Evolutionary conservation across 2,113 vertebrate genomes (phyloP).

Genomic region (Salvelinus namaycush): DNA sequence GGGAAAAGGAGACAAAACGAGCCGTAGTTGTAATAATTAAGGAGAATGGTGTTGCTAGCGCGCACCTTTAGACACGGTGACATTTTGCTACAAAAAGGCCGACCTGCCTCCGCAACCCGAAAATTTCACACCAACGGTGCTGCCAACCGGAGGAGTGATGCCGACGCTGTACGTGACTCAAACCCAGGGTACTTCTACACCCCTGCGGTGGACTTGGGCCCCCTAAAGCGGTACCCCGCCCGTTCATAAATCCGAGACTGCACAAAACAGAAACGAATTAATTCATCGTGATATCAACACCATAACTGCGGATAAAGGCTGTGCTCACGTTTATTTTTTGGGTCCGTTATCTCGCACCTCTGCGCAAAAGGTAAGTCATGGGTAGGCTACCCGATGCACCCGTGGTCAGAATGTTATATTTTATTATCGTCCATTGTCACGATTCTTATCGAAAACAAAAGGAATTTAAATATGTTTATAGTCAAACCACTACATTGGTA

Average conservation of each 20-base stretch:
- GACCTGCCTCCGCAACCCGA: slow-evolving; percentile 52
- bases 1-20: slow-evolving; percentile 10
- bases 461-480: slow-evolving; percentile 23
- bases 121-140: slow-evolving; percentile 28
- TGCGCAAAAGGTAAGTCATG: slow-evolving; percentile 72
- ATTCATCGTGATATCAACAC: slow-evolving; percentile 28
- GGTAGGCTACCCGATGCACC: background rate
- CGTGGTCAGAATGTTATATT: background rate
- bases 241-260: slow-evolving; percentile 62
- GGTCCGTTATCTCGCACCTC: slow-evolving; percentile 41
- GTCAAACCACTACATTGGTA: slow-evolving; percentile 17
- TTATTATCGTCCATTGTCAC: slow-evolving; percentile 13
- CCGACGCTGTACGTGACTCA: slow-evolving; percentile 52
- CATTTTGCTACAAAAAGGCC: slow-evolving; percentile 28
- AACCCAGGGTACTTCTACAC: background rate
- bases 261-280: slow-evolving; percentile 47
- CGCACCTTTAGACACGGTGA: slow-evolving; percentile 11
- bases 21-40: background rate
- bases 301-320: slow-evolving; percentile 11
- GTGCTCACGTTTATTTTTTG: background rate
- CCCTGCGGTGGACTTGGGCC: background rate
- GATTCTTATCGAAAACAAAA: slow-evolving; percentile 18
- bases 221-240: slow-evolving; percentile 61
- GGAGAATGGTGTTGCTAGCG: slow-evolving; percentile 1
- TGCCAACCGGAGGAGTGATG: slow-evolving; percentile 19